Conservation (phyloP, 2,113 vertebrate species). For the Poecile atricapillus region DNA sequence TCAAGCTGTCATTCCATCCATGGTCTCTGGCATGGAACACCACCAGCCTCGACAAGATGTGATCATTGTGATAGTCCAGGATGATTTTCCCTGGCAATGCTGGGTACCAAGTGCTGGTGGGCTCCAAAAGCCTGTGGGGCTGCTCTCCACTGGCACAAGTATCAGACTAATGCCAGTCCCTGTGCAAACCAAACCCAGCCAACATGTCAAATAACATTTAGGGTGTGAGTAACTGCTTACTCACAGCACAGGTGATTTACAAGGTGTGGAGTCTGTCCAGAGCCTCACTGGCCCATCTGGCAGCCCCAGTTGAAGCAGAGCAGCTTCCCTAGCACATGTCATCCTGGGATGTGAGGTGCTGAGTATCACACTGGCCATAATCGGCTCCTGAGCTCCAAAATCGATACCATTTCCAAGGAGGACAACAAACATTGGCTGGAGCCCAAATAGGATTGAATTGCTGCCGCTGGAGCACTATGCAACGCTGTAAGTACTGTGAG, state of each 20-base stretch:
- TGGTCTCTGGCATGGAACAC: background rate
- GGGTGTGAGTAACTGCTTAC: background rate
- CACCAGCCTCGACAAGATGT: background rate
- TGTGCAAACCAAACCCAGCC: background rate
- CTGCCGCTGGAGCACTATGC: rapidly evolving
- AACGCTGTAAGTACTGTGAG: background rate
- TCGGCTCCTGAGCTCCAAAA: background rate
- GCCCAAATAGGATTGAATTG: background rate
- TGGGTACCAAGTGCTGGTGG: background rate
- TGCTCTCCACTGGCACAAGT: rapidly evolving
- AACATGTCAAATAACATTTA: background rate
- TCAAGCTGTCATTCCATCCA: background rate
- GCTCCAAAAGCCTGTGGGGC: background rate
- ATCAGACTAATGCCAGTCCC: background rate
- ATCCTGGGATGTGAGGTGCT: background rate
- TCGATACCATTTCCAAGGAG: slow-evolving; percentile 5
- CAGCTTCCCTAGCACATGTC: background rate
- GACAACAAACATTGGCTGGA: background rate
- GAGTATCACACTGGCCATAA: background rate
- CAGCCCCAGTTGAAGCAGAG: background rate
- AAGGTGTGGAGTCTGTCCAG: background rate
- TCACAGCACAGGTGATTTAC: background rate
- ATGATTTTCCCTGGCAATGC: background rate
- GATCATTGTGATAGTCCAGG: background rate
- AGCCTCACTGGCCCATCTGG: background rate